Evolutionary conservation across 1,140 invertebrate species (phyloP).

Genomic region (Apis florea): DNA sequence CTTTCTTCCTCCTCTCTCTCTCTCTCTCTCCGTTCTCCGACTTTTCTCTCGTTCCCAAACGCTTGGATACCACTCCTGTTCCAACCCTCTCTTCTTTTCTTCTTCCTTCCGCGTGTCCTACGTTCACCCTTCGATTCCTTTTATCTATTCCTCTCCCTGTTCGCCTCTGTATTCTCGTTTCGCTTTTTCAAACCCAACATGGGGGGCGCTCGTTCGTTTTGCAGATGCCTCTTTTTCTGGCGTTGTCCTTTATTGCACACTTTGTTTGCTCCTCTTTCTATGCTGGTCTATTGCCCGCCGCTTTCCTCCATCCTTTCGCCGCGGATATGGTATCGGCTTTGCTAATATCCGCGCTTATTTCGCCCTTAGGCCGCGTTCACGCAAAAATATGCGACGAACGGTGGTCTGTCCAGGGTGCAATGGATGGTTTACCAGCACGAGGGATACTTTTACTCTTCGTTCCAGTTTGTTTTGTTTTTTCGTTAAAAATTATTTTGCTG

Average conservation of each 20-base stretch:
- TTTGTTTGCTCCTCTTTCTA: background rate
- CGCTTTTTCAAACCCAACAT: background rate
- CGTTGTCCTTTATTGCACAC: background rate
- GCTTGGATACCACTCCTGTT: background rate
- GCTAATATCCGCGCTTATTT: background rate
- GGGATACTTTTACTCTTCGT: no score
- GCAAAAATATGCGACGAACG: no score
- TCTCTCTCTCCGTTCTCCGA: background rate
- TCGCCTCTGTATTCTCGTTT: background rate
- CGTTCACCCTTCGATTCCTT: constrained; percentile 4
- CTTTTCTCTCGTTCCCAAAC: background rate
- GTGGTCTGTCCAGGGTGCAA: no score
- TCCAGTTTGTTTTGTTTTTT: no score
- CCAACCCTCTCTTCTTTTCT: background rate
- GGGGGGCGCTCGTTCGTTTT: constrained; percentile 17
- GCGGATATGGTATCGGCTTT: background rate
- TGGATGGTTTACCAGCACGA: no score
- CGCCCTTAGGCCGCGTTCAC: background rate
- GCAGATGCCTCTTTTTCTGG: constrained; percentile 19
- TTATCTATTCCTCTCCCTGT: background rate
- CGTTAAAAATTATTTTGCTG: no score
- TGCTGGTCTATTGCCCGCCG: background rate
- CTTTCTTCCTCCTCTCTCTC: background rate
- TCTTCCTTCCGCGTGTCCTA: background rate
- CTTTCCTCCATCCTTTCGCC: background rate